Evolutionary conservation across 2,113 vertebrate genomes (phyloP).

Genomic region (Hymenochirus boettgeri): DNA sequence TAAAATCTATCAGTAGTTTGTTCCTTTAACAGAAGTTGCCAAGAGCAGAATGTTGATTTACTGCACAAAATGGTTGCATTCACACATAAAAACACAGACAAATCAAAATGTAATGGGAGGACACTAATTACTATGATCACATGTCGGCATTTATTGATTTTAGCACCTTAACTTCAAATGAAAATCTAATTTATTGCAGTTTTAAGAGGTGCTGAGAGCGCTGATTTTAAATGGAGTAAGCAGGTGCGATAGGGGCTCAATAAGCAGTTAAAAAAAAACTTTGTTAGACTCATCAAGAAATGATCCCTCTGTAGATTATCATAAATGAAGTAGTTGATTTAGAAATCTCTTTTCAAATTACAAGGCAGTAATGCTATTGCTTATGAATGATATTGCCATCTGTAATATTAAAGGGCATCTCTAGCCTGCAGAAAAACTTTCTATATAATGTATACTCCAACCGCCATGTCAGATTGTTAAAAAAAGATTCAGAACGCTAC

Average conservation of each 20-base stretch:
- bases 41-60: constrained; percentile 7
- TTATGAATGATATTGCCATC: background rate
- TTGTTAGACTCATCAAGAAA: background rate
- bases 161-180: background rate
- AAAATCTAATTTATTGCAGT: constrained; percentile 8
- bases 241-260: background rate
- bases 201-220: background rate
- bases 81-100: background rate
- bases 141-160: constrained; percentile 3
- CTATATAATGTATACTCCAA: no score
- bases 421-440: no score
- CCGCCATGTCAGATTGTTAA: no score
- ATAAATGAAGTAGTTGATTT: no score
- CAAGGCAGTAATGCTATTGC: no score
- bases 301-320: background rate
- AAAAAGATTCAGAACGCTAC: no score
- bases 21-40: background rate
- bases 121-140: constrained; percentile 6
- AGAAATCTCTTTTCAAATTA: no score
- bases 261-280: background rate
- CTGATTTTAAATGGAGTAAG: constrained; percentile 1
- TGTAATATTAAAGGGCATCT: no score
- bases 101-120: constrained; percentile 3
- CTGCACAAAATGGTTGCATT: constrained; percentile 4
- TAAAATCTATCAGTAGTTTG: background rate